Conservation (phyloP, 35 echinoderm and acorn worm species). For the Acanthaster planci region DNA sequence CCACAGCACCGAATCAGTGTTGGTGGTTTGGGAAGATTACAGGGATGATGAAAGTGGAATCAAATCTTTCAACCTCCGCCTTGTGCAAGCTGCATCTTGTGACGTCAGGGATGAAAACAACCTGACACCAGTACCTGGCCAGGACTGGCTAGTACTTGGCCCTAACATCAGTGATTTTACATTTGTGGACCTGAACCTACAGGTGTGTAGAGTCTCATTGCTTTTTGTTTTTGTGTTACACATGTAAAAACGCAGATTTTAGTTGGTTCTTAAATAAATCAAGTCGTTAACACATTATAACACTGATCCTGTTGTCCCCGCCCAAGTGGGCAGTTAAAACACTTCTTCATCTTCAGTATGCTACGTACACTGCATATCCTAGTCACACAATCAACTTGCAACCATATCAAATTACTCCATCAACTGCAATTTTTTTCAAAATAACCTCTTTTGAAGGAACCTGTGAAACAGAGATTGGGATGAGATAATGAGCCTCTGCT, state of each 20-base stretch:
- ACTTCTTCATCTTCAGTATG: too few species aligned
- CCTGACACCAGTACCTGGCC: not conserved
- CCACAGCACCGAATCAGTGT: not conserved
- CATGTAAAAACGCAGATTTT: not conserved
- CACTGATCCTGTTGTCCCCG: too few species aligned
- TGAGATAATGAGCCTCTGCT: too few species aligned
- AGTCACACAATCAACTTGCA: too few species aligned
- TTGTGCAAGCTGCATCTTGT: constrained; percentile 12
- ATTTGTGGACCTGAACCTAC: not conserved
- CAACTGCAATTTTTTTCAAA: too few species aligned
- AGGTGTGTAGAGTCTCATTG: not conserved
- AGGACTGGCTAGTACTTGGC: not conserved
- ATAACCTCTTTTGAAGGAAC: too few species aligned
- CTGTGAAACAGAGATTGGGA: too few species aligned
- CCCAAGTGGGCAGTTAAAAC: too few species aligned
- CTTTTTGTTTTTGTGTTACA: not conserved
- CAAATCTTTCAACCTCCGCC: not conserved
- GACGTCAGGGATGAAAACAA: not conserved
- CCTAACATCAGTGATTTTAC: not conserved
- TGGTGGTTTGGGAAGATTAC: not conserved
- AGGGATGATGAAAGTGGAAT: too few species aligned
- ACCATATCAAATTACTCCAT: too few species aligned
- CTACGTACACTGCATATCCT: too few species aligned
- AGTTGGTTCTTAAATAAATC: not conserved
- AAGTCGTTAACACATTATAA: too few species aligned